These are phyloP conservation scores for Rhagoletis pomonella DNA, from an alignment of 1,140 invertebrate species.

Conservation along the genomic window DNA sequence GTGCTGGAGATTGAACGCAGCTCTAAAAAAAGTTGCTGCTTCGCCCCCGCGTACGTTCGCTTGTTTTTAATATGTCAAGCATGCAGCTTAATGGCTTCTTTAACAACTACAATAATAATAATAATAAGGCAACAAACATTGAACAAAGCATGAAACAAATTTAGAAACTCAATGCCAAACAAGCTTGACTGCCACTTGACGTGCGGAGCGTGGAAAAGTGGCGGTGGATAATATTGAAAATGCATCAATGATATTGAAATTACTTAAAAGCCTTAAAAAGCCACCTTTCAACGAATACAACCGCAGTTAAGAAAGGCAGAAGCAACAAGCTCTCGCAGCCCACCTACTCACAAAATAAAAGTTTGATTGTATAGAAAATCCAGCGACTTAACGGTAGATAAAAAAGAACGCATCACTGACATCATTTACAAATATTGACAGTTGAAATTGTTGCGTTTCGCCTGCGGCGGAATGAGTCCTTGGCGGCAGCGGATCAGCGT, in stretches of 20 bases:
- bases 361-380: not conserved
- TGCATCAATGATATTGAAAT: constrained; percentile 52
- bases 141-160: constrained; percentile 1
- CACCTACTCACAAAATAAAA: not conserved
- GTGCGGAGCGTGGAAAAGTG: not conserved
- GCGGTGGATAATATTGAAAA: constrained; percentile 31
- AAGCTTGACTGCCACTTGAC: not conserved
- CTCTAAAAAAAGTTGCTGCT: not conserved
- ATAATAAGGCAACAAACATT: constrained; percentile 34
- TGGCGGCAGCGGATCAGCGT: no score
- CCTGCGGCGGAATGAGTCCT: not conserved
- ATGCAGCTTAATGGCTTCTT: constrained; percentile 52
- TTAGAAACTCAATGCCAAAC: not conserved
- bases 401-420: not conserved
- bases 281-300: constrained; percentile 26
- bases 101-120: constrained; percentile 22
- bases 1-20: not conserved
- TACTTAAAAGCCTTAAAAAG: constrained; percentile 49
- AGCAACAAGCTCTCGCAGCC: not conserved
- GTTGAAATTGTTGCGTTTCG: constrained; percentile 34
- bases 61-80: constrained; percentile 52
- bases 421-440: constrained; percentile 16
- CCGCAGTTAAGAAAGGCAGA: not conserved
- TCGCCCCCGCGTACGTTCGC: not conserved
- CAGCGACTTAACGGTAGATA: constrained; percentile 3